Conservation (phyloP, 1,140 invertebrate genomes). For the Anadara kagoshimensis region DNA sequence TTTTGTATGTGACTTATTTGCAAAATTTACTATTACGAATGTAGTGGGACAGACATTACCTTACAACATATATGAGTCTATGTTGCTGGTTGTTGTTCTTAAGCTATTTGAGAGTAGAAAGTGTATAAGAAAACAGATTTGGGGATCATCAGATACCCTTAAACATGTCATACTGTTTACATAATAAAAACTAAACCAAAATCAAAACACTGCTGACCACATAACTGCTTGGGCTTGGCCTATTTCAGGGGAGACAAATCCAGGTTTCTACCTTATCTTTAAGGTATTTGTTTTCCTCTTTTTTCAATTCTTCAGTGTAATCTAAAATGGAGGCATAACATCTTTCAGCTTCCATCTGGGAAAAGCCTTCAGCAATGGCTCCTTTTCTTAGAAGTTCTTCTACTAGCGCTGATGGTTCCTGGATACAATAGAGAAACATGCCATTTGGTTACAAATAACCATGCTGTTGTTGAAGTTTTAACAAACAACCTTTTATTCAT, state of each 20-base stretch:
- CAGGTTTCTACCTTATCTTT: conserved; percentile 35
- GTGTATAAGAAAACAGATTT: neutral
- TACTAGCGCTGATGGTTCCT: conserved; percentile 33
- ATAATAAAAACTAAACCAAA: neutral
- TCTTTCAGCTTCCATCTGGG: conserved; percentile 41
- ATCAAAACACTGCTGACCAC: neutral
- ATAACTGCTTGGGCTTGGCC: conserved; percentile 10
- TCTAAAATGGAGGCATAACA: conserved; percentile 29
- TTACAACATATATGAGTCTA: no score
- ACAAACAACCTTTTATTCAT: no score
- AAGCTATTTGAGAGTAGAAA: no score
- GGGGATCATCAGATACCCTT: neutral
- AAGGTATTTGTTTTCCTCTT: conserved; percentile 35
- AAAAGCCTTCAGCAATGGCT: conserved; percentile 36
- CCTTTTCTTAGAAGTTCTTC: conserved; percentile 36
- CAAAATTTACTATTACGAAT: no score
- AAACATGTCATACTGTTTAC: neutral
- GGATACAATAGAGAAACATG: neutral
- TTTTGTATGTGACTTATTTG: no score
- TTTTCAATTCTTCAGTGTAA: conserved; percentile 22
- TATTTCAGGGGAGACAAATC: conserved; percentile 8
- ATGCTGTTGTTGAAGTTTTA: no score
- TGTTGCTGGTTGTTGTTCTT: no score
- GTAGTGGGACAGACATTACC: no score
- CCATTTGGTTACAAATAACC: neutral